Base-by-base conservation (phyloP, 2,113 vertebrate species). In the Archocentrus centrarchus region DNA sequence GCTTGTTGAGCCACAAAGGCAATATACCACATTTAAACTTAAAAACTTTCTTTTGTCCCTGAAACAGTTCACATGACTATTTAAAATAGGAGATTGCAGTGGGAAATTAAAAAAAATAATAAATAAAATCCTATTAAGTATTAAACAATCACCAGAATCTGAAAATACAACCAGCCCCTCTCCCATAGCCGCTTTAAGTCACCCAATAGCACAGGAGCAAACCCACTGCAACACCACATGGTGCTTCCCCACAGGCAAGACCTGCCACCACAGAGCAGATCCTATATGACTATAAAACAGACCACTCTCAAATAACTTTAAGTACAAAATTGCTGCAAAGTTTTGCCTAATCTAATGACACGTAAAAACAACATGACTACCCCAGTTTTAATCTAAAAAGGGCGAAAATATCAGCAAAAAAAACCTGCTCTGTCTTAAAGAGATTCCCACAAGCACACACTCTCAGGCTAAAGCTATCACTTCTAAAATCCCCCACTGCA, bases 211-310 rank as follows among this genome's bases (percentile, higher is more conserved):
- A 68, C 22, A 68, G 5, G 41, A 47, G 22, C 41, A 70, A 70
- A 70, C 44, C 44, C 66, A 70, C 66, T 68, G 41, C 64, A 68
- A 53, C 66, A 20, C 66, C 66, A 53, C 66, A 70, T 70, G 66
- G 66, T 7, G 10, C 44, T 50, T 70, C 17, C 32, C 15, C 44
- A 53, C 22, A 70, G 17, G 44, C 44, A 70, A 30, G 66, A 30
- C 4, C 41, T 53, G 24, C 44, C 24, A 53, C 30, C 47, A 18
- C 47, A 7, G 47, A 17, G 47, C 17, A 53, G 47, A 53, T 2
- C 44, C 24, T 18, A 30, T 47, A 30, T 53, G 17, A 10, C 27
- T 68, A 47, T 50, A 50, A 70, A 70, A 50, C 41, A 18, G 24
- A 20, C 7, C 53, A 2, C 41, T 53, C 0, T 53, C 50, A 53